Evolutionary conservation across 2,797 vertebrate species (phyloP), one percentile per base, ranked within the genome.

Genomic region (Sternotherus odoratus): DNA sequence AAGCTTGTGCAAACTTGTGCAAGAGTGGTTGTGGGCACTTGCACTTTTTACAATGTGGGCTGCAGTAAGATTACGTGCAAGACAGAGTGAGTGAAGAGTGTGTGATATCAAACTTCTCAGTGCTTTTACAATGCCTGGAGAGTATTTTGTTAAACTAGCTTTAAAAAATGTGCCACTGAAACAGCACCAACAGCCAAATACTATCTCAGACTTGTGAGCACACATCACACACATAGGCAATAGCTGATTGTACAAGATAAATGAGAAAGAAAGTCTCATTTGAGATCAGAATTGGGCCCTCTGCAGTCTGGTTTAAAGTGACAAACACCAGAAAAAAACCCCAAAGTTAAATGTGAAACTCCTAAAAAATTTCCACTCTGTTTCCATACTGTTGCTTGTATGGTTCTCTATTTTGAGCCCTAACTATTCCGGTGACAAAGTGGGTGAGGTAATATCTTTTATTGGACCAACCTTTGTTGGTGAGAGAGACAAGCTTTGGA

Each of bases 241-340:
- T 51, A 83, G 53, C 77, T 83, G 87, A 95, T 95, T 94, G 97
- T 28, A 1, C 78, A 87, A 94, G 88, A 90, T 83, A 87, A 10
- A 30, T 72, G 72, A 74, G 19, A 56, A 84, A 86, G n/a, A 48
- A 49, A 48, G 24, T 79, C 77, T 94, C 51, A 5, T 87, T 88
- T 77, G 77, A 92, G 66, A 95, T 95, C 87, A 95, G 56, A 95
- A 95, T 90, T 90, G 87, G 84, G 88, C 85, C 94, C 89, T 92
- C 74, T 46, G 33, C 33, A 17, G 15, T 85, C 48, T 95, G 91
- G 94, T 89, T 96, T 96, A 80, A 94, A 85, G n/a, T 79, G 82
- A 92, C 66, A 82, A 96, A 91, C 54, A 72, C 49, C 83, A 54
- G 50, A 51, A 88, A 95, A 90, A 88, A 97, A 86, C 43, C 91